Conservation (phyloP, 2,888 invertebrate species). For the Drosophila trichaetosa region DNA sequence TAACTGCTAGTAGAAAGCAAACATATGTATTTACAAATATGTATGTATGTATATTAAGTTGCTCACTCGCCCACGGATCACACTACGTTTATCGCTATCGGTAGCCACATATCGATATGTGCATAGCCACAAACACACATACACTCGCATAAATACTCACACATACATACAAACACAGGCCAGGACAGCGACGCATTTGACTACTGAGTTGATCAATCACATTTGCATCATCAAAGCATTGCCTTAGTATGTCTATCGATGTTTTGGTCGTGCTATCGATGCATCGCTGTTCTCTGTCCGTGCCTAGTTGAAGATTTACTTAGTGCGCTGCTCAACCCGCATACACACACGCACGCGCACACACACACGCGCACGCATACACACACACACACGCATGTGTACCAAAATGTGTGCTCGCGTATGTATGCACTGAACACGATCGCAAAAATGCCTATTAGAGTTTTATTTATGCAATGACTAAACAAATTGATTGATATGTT, state of each 20-base stretch:
- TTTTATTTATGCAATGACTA: constrained; percentile 41
- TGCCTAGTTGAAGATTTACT: constrained; percentile 10
- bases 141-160: constrained; percentile 1
- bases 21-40: not conserved
- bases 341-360: constrained; percentile 3
- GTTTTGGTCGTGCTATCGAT: constrained; percentile 13
- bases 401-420: constrained; percentile 16
- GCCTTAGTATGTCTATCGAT: constrained; percentile 20
- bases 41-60: constrained; percentile 41
- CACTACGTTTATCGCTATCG: constrained; percentile 31
- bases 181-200: constrained; percentile 5
- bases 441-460: constrained; percentile 38
- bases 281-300: constrained; percentile 20
- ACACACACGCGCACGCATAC: not conserved
- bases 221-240: not conserved
- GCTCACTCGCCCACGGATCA: constrained; percentile 22
- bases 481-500: constrained; percentile 61
- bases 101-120: constrained; percentile 34
- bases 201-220: not conserved
- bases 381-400: constrained; percentile 1
- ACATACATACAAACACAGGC: constrained; percentile 3
- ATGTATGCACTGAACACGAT: constrained; percentile 40
- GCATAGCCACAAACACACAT: constrained; percentile 1
- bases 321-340: constrained; percentile 37
- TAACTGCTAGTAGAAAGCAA: constrained; percentile 47